A percentile compares a stretch with the other conserved stretches of the same genome.
These are phyloP conservation scores for Spilarctia lutea DNA, from an alignment of 2,888 invertebrate genomes.

Conservation along the genomic window DNA sequence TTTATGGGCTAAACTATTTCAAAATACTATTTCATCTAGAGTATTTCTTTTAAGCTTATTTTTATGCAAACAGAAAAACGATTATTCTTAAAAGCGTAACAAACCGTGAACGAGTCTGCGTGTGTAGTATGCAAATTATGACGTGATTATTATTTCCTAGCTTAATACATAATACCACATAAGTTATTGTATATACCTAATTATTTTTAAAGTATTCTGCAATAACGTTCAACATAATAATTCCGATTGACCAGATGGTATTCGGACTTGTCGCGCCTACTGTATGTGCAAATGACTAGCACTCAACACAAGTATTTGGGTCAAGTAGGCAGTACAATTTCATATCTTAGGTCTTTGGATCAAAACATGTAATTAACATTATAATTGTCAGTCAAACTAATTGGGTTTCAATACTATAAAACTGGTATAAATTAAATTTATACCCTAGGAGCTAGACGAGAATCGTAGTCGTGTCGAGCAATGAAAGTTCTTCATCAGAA, in stretches of 20 bases:
- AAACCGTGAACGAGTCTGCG: neutral
- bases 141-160: neutral
- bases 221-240: slow-evolving; percentile 23
- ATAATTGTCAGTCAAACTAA: slow-evolving; percentile 62
- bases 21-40: neutral
- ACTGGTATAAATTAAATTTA: slow-evolving; percentile 15
- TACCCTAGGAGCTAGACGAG: neutral
- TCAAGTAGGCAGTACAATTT: slow-evolving; percentile 49
- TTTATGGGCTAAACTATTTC: neutral
- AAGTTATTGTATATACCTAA: neutral
- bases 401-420: slow-evolving; percentile 42
- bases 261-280: slow-evolving; percentile 45
- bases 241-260: slow-evolving; percentile 24
- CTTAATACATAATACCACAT: neutral
- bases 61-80: neutral
- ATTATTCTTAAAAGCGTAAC: neutral
- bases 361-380: slow-evolving; percentile 64
- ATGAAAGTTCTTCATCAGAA: neutral
- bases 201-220: slow-evolving; percentile 10
- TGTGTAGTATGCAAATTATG: neutral
- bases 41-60: neutral
- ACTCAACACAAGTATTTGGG: slow-evolving; percentile 51
- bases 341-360: slow-evolving; percentile 46
- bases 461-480: neutral
- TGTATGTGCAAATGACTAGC: slow-evolving; percentile 43